Conservation (phyloP, 2,797 vertebrate genomes). For the Enteromius unitaeniatus region DNA sequence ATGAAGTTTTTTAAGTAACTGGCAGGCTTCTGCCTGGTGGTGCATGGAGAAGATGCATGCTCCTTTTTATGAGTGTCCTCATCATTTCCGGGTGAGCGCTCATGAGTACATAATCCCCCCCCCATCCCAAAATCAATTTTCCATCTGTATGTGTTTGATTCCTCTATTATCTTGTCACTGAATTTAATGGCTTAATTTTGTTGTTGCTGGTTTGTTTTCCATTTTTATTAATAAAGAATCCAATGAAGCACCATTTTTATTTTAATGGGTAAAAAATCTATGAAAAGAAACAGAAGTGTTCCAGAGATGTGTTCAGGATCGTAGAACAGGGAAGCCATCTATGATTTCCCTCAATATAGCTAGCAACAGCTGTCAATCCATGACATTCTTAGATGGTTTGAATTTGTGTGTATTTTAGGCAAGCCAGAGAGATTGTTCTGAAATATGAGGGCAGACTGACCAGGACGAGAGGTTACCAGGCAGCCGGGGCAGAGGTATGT, state of each 20-base stretch:
- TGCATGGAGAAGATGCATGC: constrained; percentile 11
- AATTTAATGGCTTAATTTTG: constrained; percentile 7
- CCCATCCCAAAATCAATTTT: constrained; percentile 23
- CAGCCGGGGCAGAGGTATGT: constrained; percentile 92
- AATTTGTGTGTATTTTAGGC: constrained; percentile 75
- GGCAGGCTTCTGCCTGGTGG: constrained; percentile 8
- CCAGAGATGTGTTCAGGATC: constrained; percentile 39
- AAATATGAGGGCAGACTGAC: constrained; percentile 94
- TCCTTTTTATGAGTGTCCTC: constrained; percentile 20
- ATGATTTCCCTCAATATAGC: constrained; percentile 53
- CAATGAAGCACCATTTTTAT: constrained; percentile 3
- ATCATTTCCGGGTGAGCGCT: constrained; percentile 34
- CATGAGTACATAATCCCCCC: constrained; percentile 19
- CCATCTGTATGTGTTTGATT: constrained; percentile 38
- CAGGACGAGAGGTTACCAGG: constrained; percentile 95
- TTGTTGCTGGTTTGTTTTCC: not conserved
- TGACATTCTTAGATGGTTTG: constrained; percentile 27
- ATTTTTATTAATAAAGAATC: constrained; percentile 25
- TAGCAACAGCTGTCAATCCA: constrained; percentile 38
- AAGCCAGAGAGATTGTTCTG: constrained; percentile 92
- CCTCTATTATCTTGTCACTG: constrained; percentile 10
- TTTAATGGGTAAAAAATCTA: constrained; percentile 24
- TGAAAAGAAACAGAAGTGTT: constrained; percentile 47
- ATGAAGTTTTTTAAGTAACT: not conserved
- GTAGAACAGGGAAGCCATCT: constrained; percentile 45